A percentile compares a stretch with the other conserved stretches of the same genome.
These are phyloP conservation scores for Oxygymnocypris stewartii DNA, from an alignment of 2,113 vertebrate species.

Conservation along the genomic window DNA sequence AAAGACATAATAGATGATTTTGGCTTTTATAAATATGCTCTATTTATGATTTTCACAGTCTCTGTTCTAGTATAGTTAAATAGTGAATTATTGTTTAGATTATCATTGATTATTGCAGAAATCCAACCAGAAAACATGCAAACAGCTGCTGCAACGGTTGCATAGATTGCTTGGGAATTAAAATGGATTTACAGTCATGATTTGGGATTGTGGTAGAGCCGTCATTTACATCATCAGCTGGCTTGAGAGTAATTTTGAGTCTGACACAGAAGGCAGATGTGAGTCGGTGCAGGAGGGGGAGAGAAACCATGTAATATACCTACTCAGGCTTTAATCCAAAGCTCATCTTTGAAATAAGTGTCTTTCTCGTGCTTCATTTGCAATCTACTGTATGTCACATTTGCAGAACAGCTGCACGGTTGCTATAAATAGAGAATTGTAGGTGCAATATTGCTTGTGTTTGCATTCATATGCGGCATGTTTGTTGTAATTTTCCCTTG, in stretches of 20 bases:
- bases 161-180: neutral
- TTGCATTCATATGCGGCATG: constrained; percentile 13
- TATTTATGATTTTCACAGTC: neutral
- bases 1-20: too few species aligned
- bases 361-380: neutral
- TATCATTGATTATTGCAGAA: constrained; percentile 1
- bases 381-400: neutral
- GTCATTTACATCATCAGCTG: neutral
- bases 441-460: neutral
- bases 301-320: constrained; percentile 30
- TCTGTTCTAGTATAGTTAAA: neutral
- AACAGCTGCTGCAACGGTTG: neutral
- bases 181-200: constrained; percentile 23
- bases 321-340: constrained; percentile 36
- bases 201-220: neutral
- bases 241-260: neutral
- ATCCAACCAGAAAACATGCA: neutral
- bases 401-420: constrained; percentile 1
- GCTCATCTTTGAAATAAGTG: neutral
- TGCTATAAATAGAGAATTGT: constrained; percentile 8
- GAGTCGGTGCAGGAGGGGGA: neutral
- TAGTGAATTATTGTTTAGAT: neutral
- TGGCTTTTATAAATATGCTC: neutral
- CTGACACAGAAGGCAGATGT: neutral
- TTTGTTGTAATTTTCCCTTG: constrained; percentile 6